Evolutionary conservation across 2,888 invertebrate species (phyloP).

Genomic region (Argynnis bischoffii): DNA sequence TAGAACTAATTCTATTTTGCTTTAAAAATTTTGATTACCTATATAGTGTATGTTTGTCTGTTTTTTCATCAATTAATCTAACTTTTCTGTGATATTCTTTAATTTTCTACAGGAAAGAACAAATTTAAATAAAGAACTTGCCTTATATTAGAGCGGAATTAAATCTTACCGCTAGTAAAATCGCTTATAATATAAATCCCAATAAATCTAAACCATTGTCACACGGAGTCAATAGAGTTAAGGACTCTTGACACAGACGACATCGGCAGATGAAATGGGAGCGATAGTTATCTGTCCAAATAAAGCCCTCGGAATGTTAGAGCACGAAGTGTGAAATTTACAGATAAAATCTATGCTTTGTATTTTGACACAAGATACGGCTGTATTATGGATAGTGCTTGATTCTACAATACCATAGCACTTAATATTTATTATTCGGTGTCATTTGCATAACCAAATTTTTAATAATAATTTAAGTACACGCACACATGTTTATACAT

Average conservation of each 20-base stretch:
- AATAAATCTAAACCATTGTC: constrained; percentile 34
- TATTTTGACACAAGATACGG: constrained; percentile 47
- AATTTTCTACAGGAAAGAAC: background rate
- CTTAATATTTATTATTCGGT: constrained; percentile 7
- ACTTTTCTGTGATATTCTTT: background rate
- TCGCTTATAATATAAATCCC: constrained; percentile 16
- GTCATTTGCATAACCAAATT: no score
- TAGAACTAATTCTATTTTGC: no score
- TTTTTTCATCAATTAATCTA: no score
- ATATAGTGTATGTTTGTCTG: no score
- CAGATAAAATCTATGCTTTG: constrained; percentile 63
- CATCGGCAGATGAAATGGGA: constrained; percentile 54
- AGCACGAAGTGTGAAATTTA: constrained; percentile 73
- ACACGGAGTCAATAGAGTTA: constrained; percentile 55
- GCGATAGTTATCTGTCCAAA: constrained; percentile 66
- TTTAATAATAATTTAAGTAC: no score
- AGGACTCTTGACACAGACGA: constrained; percentile 43
- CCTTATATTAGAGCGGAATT: background rate
- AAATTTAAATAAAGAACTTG: background rate
- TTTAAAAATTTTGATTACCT: no score
- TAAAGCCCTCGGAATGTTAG: constrained; percentile 63
- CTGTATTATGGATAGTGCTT: constrained; percentile 33
- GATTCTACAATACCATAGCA: background rate
- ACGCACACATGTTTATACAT: no score
- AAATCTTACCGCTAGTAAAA: background rate